Evolutionary conservation across 2,888 invertebrate genomes (phyloP).

Genomic region (Myopa tessellatipennis): DNA sequence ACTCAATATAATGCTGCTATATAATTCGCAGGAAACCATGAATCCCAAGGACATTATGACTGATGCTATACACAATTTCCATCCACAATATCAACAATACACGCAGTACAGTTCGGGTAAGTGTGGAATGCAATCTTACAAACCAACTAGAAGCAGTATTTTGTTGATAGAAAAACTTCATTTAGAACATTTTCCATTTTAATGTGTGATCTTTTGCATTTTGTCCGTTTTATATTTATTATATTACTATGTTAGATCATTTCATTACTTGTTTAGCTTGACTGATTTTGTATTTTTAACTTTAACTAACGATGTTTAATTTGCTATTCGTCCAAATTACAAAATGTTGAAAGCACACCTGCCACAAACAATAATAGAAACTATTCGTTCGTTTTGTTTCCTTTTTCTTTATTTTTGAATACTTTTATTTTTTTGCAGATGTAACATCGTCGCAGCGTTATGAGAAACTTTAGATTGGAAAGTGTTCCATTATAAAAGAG

Average conservation of each 20-base stretch:
- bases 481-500: neutral
- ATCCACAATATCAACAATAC: conserved; percentile 99
- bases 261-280: conserved; percentile 23
- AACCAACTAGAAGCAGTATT: too few relatives aligned
- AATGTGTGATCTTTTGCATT: neutral
- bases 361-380: neutral
- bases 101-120: conserved; percentile 96
- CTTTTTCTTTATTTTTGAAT: conserved; percentile 47
- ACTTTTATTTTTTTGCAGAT: conserved; percentile 79
- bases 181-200: conserved; percentile 14
- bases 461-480: conserved; percentile 82
- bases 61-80: conserved; percentile 99
- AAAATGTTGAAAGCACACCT: neutral
- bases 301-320: neutral
- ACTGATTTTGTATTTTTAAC: neutral
- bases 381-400: conserved; percentile 45
- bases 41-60: conserved; percentile 99
- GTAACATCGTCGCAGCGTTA: conserved; percentile 91
- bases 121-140: conserved; percentile 52
- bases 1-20: neutral
- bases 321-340: neutral
- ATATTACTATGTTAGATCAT: neutral
- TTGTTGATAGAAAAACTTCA: conserved; percentile 1
- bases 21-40: conserved; percentile 85
- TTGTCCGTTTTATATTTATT: neutral